Evolutionary conservation across 2,888 invertebrate species (phyloP).

Genomic region (Mimachlamys varia): DNA sequence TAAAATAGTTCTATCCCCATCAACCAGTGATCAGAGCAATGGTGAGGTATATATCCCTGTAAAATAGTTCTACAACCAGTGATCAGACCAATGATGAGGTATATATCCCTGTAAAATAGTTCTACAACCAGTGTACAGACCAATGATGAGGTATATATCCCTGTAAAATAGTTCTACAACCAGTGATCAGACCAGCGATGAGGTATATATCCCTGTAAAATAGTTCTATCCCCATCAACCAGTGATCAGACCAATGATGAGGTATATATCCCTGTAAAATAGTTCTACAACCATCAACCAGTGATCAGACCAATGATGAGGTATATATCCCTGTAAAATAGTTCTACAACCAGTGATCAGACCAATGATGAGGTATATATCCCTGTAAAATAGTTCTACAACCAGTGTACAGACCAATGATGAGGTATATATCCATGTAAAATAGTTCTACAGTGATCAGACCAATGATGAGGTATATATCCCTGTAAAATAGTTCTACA

Average conservation of each 20-base stretch:
- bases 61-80: background rate
- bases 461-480: conserved; percentile 64
- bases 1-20: background rate
- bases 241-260: conserved; percentile 76
- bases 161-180: conserved; percentile 3
- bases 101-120: conserved; percentile 54
- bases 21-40: conserved; percentile 72
- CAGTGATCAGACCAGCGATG: conserved; percentile 74
- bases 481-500: conserved; percentile 56
- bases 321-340: conserved; percentile 54
- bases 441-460: conserved; percentile 71
- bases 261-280: conserved; percentile 54
- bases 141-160: conserved; percentile 65
- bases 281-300: background rate
- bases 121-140: conserved; percentile 74
- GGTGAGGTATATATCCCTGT: conserved; percentile 63
- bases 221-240: background rate
- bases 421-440: conserved; percentile 60
- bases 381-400: conserved; percentile 56
- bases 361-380: conserved; percentile 64
- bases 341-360: conserved; percentile 70
- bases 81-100: conserved; percentile 76
- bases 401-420: conserved; percentile 74
- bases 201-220: conserved; percentile 59
- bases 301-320: conserved; percentile 76